Evolutionary conservation across 64 coral and sea anemone genomes (phyloP).

Genomic region (Pachyseris speciosa): DNA sequence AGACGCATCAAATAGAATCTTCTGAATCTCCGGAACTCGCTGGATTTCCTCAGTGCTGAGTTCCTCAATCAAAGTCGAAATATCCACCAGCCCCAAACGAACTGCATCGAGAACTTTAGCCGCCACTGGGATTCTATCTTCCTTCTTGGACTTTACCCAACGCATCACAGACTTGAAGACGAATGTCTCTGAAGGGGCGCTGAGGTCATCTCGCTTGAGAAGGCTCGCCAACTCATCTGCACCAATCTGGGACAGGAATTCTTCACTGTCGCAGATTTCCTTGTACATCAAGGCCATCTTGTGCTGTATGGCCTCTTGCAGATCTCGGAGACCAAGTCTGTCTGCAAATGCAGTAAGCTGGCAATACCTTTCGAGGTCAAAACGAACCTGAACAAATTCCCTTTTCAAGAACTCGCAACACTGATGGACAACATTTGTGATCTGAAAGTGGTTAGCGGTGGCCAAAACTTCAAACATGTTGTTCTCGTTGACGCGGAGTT

Average conservation of each 20-base stretch:
- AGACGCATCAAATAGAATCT: conserved; percentile 10
- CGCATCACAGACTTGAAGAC: conserved; percentile 18
- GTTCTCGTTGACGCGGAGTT: conserved; percentile 65
- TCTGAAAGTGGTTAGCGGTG: conserved; percentile 80
- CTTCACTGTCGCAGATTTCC: background rate
- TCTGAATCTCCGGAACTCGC: background rate
- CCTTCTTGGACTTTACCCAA: background rate
- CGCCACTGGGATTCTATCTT: background rate
- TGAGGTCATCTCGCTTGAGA: conserved; percentile 21
- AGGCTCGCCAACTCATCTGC: background rate
- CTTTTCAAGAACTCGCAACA: conserved; percentile 85
- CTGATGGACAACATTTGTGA: conserved; percentile 76
- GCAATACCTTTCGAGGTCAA: background rate
- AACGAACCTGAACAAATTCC: background rate
- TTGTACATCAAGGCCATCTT: background rate
- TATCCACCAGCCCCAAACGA: background rate
- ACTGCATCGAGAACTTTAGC: background rate
- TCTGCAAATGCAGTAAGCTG: background rate
- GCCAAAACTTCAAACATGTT: conserved; percentile 86
- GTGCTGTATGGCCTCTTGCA: background rate
- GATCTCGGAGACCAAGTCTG: background rate
- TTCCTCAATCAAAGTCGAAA: background rate
- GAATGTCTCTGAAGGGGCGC: conserved; percentile 3
- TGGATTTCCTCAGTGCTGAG: background rate
- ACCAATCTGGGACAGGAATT: background rate